Conservation (phyloP, 2,797 vertebrate genomes). For the Mico argentatus region DNA sequence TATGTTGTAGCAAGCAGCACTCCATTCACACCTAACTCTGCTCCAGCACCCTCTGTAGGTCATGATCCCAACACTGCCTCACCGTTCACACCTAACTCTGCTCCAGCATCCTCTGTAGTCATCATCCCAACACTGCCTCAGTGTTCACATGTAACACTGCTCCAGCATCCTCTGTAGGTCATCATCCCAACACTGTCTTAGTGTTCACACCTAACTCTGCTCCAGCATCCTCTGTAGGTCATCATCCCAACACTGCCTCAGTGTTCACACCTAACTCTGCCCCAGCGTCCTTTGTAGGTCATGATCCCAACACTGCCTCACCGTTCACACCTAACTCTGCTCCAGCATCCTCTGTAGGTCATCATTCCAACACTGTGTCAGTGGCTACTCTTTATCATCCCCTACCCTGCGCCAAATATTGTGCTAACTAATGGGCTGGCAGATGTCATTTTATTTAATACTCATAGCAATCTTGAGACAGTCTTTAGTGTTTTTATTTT, state of each 20-base stretch:
- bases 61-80: rapidly evolving
- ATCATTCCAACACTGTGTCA: rapidly evolving
- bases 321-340: background rate
- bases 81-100: background rate
- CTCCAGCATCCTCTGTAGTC: background rate
- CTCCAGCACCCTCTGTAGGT: background rate
- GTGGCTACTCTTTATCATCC: rapidly evolving
- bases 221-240: background rate
- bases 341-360: background rate
- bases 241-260: no score
- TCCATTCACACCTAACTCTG: rapidly evolving
- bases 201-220: background rate
- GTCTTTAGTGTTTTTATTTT: background rate
- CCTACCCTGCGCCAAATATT: background rate
- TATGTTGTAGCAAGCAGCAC: rapidly evolving
- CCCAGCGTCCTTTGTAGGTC: background rate
- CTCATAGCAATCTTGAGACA: background rate
- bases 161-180: background rate
- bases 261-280: background rate
- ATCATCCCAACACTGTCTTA: rapidly evolving
- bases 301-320: no score
- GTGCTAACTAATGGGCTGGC: no score
- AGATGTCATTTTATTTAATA: background rate
- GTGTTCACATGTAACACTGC: background rate
- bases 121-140: rapidly evolving